These are phyloP conservation scores for Darevskia nairensis DNA, from an alignment of 2,797 vertebrate species.

Conservation along the genomic window DNA sequence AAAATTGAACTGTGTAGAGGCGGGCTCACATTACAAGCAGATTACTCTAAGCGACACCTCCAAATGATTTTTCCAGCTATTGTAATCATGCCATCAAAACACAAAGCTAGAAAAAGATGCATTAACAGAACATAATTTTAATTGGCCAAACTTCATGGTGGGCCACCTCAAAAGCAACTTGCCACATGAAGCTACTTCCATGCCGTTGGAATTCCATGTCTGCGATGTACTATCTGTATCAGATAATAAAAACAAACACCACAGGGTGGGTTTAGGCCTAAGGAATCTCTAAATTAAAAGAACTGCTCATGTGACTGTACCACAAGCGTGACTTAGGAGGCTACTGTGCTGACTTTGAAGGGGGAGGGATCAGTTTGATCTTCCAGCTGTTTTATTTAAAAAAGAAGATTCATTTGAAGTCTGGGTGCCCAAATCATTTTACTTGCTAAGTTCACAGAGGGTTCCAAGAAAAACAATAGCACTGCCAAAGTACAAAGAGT, in stretches of 20 bases:
- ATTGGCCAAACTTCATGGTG: background rate
- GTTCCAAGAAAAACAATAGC: slow-evolving; percentile 33
- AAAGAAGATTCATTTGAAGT: slow-evolving; percentile 28
- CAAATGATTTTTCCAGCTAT: background rate
- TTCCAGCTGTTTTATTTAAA: slow-evolving; percentile 16
- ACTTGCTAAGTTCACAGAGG: slow-evolving; percentile 20
- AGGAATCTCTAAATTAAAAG: background rate
- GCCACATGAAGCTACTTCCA: background rate
- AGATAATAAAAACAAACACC: background rate
- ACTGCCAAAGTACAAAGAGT: slow-evolving; percentile 37
- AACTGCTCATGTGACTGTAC: background rate
- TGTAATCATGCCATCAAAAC: background rate
- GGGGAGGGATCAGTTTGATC: background rate
- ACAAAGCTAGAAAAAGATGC: background rate
- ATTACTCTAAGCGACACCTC: background rate
- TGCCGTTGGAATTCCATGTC: background rate
- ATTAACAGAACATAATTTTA: background rate
- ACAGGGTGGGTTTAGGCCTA: background rate
- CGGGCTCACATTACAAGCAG: background rate
- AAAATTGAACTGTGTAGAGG: background rate
- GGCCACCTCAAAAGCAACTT: background rate
- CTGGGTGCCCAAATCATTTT: slow-evolving; percentile 28
- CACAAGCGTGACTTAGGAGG: background rate
- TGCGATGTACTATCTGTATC: background rate
- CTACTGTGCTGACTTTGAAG: background rate